Evolutionary conservation across 2,888 invertebrate species (phyloP), one percentile per base, ranked within the genome.

Genomic region (Pterobdella sp.): DNA sequence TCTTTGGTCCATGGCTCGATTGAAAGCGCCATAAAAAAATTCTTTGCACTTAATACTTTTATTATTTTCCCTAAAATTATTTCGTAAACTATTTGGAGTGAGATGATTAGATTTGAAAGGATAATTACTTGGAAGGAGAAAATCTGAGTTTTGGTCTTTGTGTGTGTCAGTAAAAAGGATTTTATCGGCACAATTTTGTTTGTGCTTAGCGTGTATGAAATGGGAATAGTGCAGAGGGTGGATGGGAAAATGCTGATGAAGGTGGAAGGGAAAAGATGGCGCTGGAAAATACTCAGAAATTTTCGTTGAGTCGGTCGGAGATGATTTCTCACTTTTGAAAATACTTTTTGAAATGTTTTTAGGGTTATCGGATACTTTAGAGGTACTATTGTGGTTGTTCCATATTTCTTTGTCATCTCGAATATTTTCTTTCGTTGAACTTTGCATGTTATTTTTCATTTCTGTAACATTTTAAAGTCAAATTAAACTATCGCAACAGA

Each of bases 161-260:
- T 63, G 7, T 14, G 7, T n/a, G 31, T 63, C n/a, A 14, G n/a
- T 7, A 7, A 26, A 26, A 29, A 63, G 10, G 14, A 29, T 63
- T n/a, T 63, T n/a, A 63, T 29, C 63, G 7, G n/a, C 7, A 63
- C 7, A 32, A 65, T 29, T 29, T 65, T 65, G 65, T 65, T 35
- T 56, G 60, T 56, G 60, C n/a, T 56, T 56, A 56, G 60, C 60
- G 60, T 56, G 60, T 4, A 56, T 56, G 60, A 35, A 31, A 35
- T 32, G 35, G 35, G 35, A 65, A 34, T 65, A 65, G 35, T 65
- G 65, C 31, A 65, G n/a, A 65, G 65, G 65, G 32, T 65, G 65
- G 65, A 65, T 34, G 4, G 65, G 35, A 29, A 35, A n/a, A 31
- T 65, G 65, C 31, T 65, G 65, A 34, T 65, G 65, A n/a, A 65